Conservation (phyloP, 2,888 invertebrate species). For the Brachylomia viminalis region DNA sequence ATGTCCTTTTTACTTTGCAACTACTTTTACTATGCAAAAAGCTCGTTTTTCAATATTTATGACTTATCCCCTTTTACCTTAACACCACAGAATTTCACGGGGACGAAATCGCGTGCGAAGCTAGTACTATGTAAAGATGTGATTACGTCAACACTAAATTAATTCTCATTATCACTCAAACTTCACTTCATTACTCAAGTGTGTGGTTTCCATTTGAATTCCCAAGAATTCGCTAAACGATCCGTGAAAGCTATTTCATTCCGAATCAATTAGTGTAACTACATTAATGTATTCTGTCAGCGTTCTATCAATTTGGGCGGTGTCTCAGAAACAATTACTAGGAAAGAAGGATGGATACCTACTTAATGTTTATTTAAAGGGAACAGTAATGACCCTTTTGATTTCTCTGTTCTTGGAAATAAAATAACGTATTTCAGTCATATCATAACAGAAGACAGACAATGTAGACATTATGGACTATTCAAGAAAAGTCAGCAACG, state of each 20-base stretch:
- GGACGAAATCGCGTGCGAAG: too few species aligned
- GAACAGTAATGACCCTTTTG: neutral
- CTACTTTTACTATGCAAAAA: too few species aligned
- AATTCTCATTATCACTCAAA: neutral
- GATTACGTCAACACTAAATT: neutral
- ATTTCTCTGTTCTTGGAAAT: neutral
- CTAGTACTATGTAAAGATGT: too few species aligned
- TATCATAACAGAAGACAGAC: neutral
- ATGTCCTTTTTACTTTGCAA: too few species aligned
- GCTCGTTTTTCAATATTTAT: too few species aligned
- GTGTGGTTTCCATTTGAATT: neutral
- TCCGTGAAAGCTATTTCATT: neutral
- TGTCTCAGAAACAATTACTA: constrained; percentile 15
- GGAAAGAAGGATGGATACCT: neutral
- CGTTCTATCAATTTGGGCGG: constrained; percentile 25
- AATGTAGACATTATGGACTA: too few species aligned
- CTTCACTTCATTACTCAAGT: neutral
- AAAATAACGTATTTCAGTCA: neutral
- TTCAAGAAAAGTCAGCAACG: too few species aligned
- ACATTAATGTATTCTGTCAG: constrained; percentile 38
- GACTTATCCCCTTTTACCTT: too few species aligned
- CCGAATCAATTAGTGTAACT: constrained; percentile 28
- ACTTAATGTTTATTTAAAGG: constrained; percentile 8
- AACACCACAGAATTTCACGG: too few species aligned
- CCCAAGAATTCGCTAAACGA: neutral